These are phyloP conservation scores for Zoanthus gigantus DNA, from an alignment of 92 coral and sea anemone genomes.

Conservation along the genomic window DNA sequence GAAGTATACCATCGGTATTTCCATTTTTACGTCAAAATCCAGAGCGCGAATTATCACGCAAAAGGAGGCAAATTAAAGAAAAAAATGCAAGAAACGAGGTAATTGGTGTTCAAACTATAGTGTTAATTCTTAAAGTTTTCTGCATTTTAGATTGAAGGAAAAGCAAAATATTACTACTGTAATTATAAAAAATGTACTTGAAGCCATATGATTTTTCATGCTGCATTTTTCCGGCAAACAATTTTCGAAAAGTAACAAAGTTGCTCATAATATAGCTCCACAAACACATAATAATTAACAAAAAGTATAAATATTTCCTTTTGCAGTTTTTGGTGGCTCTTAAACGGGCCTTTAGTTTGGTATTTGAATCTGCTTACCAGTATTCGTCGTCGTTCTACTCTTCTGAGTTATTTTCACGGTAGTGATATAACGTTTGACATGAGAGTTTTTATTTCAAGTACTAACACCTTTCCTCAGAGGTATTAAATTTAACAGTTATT, in stretches of 20 bases:
- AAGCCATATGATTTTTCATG: background rate
- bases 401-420: background rate
- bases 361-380: background rate
- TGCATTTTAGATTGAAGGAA: background rate
- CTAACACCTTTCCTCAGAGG: background rate
- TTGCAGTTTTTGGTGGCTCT: background rate
- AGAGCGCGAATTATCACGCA: slow-evolving; percentile 36
- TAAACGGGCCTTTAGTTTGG: background rate
- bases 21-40: slow-evolving; percentile 46
- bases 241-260: background rate
- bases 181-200: background rate
- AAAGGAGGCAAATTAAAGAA: slow-evolving; percentile 29
- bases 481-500: too few relatives aligned
- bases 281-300: background rate
- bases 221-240: background rate
- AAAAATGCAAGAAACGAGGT: slow-evolving; percentile 20
- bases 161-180: background rate
- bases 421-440: background rate
- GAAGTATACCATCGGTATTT: slow-evolving; percentile 49
- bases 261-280: background rate
- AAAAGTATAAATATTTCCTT: background rate
- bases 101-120: background rate
- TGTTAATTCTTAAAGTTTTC: background rate
- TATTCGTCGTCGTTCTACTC: background rate
- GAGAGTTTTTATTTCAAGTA: background rate